Conservation (phyloP, 2,888 invertebrate species). For the Nephrotoma flavescens region DNA sequence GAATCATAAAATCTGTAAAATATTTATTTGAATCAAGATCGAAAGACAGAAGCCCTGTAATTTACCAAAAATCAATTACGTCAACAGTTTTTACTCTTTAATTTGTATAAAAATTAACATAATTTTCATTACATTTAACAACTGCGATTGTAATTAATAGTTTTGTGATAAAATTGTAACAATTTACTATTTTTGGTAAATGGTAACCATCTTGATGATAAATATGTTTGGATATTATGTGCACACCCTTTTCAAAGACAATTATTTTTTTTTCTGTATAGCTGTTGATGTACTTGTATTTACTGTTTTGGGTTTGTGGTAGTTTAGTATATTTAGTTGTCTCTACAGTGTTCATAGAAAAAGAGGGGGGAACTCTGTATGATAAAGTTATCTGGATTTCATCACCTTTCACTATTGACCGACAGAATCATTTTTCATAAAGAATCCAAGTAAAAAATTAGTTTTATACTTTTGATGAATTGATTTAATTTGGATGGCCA, state of each 20-base stretch:
- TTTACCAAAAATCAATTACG: not conserved
- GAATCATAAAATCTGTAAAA: not conserved
- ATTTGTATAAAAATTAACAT: not conserved
- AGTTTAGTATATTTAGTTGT: not conserved
- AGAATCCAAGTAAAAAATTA: not conserved
- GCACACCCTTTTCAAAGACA: not conserved
- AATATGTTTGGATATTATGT: not conserved
- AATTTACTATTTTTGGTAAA: not conserved
- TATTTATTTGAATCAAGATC: not conserved
- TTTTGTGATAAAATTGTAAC: not conserved
- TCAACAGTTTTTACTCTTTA: not conserved
- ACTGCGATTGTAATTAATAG: not conserved
- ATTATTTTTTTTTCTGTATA: not conserved
- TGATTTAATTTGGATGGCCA: not conserved
- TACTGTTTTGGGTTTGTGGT: not conserved
- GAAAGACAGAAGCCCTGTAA: not conserved
- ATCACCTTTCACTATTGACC: constrained; percentile 2
- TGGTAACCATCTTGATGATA: not conserved
- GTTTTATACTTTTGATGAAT: not conserved
- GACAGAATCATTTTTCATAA: constrained; percentile 1
- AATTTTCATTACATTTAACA: not conserved
- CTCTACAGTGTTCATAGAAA: not conserved
- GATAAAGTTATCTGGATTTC: constrained; percentile 2
- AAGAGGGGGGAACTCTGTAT: not conserved
- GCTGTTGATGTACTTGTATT: not conserved